Conservation (phyloP, 2,113 vertebrate genomes). For the Pipa parva region DNA sequence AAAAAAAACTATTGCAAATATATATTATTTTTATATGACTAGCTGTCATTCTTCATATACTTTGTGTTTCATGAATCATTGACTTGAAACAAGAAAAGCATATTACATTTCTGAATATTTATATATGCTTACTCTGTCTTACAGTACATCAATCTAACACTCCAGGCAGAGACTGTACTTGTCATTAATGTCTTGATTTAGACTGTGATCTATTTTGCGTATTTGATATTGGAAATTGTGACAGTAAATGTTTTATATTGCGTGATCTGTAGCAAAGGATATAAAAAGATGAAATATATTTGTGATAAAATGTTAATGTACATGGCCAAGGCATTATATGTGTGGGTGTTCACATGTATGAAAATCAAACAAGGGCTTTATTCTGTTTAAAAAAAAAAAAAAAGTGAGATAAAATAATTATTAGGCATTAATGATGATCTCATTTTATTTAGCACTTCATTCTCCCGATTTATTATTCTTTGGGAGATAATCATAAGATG, state of each 20-base stretch:
- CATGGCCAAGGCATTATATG: too few relatives aligned
- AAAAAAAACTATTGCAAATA: not conserved
- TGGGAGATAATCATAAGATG: too few relatives aligned
- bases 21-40: constrained; percentile 8
- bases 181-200: constrained; percentile 31
- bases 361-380: too few relatives aligned
- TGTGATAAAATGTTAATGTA: constrained; percentile 1
- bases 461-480: too few relatives aligned
- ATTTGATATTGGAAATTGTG: constrained; percentile 5
- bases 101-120: constrained; percentile 23
- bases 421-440: too few relatives aligned
- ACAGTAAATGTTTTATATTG: not conserved
- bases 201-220: constrained; percentile 10
- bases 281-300: not conserved
- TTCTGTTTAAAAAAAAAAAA: too few relatives aligned
- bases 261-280: not conserved
- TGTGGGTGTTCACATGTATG: too few relatives aligned
- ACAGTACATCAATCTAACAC: constrained; percentile 23
- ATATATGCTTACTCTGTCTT: not conserved
- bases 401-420: too few relatives aligned
- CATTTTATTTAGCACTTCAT: too few relatives aligned
- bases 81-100: constrained; percentile 20
- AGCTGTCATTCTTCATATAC: constrained; percentile 16
- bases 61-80: constrained; percentile 24
- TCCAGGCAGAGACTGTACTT: constrained; percentile 9